Conservation (phyloP, 2,888 invertebrate species). For the Leptopilina myrica region DNA sequence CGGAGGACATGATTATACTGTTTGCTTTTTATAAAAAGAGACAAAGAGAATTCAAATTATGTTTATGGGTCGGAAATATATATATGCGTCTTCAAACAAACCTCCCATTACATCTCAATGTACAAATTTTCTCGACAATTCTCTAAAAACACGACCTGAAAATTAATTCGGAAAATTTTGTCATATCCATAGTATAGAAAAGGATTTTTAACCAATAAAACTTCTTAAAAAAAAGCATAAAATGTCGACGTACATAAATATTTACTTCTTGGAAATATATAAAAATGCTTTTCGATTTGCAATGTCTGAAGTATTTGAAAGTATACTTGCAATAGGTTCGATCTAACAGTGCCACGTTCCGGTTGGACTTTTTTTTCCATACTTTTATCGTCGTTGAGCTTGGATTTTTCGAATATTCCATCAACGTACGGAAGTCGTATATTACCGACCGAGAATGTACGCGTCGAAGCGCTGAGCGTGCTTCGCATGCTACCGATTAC, state of each 20-base stretch:
- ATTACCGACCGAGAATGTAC: constrained; percentile 67
- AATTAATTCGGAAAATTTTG: too few species aligned
- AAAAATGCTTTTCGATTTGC: neutral
- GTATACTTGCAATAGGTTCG: neutral
- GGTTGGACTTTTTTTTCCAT: constrained; percentile 54
- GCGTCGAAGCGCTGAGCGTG: constrained; percentile 63
- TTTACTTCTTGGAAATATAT: neutral
- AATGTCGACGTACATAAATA: neutral
- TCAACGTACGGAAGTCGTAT: constrained; percentile 72
- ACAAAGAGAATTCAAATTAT: constrained; percentile 30
- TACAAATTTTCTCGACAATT: neutral
- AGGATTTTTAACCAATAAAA: neutral
- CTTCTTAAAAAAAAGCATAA: neutral
- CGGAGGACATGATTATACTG: constrained; percentile 20
- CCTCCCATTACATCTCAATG: constrained; percentile 6
- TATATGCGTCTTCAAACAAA: constrained; percentile 14
- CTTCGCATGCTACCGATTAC: constrained; percentile 70
- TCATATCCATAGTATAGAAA: too few species aligned
- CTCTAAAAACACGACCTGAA: too few species aligned
- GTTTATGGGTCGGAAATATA: constrained; percentile 22
- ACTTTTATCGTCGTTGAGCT: constrained; percentile 64
- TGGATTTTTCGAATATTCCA: constrained; percentile 74
- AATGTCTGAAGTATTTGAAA: constrained; percentile 25
- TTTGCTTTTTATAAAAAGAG: constrained; percentile 17
- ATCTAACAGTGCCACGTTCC: constrained; percentile 9